phyloP scores from a whole-genome alignment of 2,113 vertebrate genomes.

The Cromileptes altivelis region DNA sequence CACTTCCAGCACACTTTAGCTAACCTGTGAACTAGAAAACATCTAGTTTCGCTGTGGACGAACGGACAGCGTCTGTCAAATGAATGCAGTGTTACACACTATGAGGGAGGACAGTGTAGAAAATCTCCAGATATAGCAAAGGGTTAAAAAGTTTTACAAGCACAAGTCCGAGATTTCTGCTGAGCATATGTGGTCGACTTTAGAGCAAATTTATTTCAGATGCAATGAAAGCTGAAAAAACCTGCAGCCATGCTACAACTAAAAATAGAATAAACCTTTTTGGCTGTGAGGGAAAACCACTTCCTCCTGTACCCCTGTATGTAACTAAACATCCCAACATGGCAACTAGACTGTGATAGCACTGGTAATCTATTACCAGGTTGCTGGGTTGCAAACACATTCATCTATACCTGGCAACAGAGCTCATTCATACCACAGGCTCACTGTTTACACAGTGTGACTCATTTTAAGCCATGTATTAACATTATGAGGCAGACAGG shows the following conservation, averaged over 20 bases:
- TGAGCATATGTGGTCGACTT: conserved; percentile 1
- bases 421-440: background rate
- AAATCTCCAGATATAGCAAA: background rate
- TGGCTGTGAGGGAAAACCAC: background rate
- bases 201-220: background rate
- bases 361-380: background rate
- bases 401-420: background rate
- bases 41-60: background rate
- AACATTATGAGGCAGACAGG: background rate
- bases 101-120: background rate
- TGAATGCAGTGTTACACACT: background rate
- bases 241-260: background rate
- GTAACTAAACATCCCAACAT: background rate
- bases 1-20: background rate
- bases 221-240: background rate
- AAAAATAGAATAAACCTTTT: background rate
- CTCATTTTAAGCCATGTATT: conserved; percentile 6
- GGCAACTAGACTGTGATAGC: background rate
- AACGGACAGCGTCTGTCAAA: too few relatives aligned
- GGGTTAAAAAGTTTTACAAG: background rate
- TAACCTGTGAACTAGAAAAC: background rate
- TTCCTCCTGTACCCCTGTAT: too few relatives aligned
- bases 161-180: background rate
- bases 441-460: conserved; percentile 1
- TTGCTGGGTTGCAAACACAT: background rate